Base-by-base conservation (phyloP, 2,113 vertebrate species). In the Gallinago jamesoni region DNA sequence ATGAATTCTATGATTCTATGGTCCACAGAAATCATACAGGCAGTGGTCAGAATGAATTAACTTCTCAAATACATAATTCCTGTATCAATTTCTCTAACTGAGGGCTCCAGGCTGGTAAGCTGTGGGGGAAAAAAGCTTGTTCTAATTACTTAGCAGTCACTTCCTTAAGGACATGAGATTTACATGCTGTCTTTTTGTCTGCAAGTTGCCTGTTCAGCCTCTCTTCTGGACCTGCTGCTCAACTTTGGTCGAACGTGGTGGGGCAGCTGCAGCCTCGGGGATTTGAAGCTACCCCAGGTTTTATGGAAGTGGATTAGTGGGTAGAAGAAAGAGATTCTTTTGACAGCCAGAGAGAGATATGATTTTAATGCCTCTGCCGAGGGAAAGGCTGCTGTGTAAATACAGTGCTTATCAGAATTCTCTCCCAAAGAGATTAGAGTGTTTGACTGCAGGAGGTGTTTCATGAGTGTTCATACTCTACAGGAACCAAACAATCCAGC, bases 381-480 rank as follows among this genome's bases (percentile, higher is more conserved):
- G 59, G 15, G 35, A 52, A 56, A 74, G 25, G 31, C 39, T 69
- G 28, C 43, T 14, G 12, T 18, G 31, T 37, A 57, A 83, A 47
- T 50, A 16, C 23, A 14, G 4, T n/a, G 47, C 21, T 74, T 59
- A 19, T 27, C 6, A 30, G 25, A 83, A 24, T 30, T 17, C 27
- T 75, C 16, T 85, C 10, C 27, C 30, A 52, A 25, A 39, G 1
- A 1, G 12, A 14, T 35, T 8, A 41, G 10, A 9, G 15, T 6
- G 21, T 47, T 17, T 63, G 59, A 52, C 25, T 64, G 23, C 25
- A 64, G 24, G 15, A 76, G 22, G 8, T 1, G 0, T 50, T 85
- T n/a, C 1, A 0, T 33, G 27, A 39, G 31, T 10, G 7, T 31
- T 80, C 20, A 1, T 31, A 20, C 4, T 47, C 43, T 69, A 1